These are phyloP conservation scores for Casuarius casuarius DNA, from an alignment of 2,113 vertebrate species.

Conservation along the genomic window DNA sequence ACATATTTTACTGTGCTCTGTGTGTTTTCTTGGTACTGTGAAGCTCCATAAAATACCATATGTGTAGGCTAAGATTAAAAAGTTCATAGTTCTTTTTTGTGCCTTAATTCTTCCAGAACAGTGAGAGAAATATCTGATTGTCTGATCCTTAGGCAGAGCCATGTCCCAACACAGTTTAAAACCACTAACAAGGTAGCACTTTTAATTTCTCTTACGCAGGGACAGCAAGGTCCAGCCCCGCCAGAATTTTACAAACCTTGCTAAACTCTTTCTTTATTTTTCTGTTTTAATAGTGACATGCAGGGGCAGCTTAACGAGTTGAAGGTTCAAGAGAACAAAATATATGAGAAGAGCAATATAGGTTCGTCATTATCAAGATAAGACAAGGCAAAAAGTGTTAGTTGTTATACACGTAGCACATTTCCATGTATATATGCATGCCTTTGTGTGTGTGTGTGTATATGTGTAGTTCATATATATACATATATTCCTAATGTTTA, in stretches of 20 bases:
- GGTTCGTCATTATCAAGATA: not conserved
- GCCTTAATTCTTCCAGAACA: not conserved
- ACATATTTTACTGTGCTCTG: not conserved
- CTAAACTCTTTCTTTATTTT: not conserved
- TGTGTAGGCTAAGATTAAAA: not conserved
- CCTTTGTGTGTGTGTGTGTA: not conserved
- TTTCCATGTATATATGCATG: not conserved
- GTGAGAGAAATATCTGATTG: not conserved
- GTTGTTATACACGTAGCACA: fast-evolving
- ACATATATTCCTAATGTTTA: not conserved
- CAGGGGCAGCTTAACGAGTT: not conserved
- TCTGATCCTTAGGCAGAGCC: not conserved
- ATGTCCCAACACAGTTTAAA: not conserved
- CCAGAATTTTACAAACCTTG: not conserved
- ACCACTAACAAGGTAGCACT: not conserved
- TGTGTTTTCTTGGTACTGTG: not conserved
- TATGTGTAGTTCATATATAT: not conserved
- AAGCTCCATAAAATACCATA: not conserved
- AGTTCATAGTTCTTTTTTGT: not conserved
- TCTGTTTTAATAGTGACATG: not conserved
- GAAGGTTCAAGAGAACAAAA: not conserved
- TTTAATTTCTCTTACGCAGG: not conserved
- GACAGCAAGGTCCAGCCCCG: fast-evolving
- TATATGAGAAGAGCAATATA: not conserved
- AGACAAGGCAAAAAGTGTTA: not conserved